Base-by-base conservation (phyloP, 2,888 invertebrate species). In the Pheosia tremula region DNA sequence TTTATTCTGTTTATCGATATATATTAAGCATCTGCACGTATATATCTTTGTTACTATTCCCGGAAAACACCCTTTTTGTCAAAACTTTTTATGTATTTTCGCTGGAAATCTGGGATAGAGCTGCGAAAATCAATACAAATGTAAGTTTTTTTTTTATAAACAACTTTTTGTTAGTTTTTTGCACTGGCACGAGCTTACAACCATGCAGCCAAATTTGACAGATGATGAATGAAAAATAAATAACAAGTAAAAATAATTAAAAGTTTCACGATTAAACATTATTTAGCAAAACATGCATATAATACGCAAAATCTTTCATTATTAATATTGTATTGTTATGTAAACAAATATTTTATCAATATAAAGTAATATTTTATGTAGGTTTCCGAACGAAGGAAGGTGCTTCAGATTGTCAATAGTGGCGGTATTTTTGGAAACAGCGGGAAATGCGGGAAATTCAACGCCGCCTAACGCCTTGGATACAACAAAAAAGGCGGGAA, bases 91-190 rank as follows among this genome's bases (percentile, higher is more conserved):
- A 68, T 59, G 77, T 78, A 72, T 78, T 81, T 86, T 81, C 75
- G 67, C 80, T 64, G 76, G 79, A 77, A 83, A 80, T 74, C 81
- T 77, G 81, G 82, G 81, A 79, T 75, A 77, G 76, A 73, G 78
- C 82, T 79, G 79, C 70, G 85, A 91, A 93, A 93, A 93, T 93
- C 92, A 91, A 93, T 93, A 93, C 87, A 88, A 85, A 80, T 82
- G 79, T 75, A 78, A 71, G 82, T 90, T 81, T 89, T 85, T 24
- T 24, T 88, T 87, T 86, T 82, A 83, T 87, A 88, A 84, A 88
- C 86, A 87, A 83, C 82, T 79, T 77, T 77, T 81, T 82, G 80
- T 82, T 72, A 69, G 77, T 78, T 72, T 63, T 68, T 59, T 58
- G 58, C 13, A n/a, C 63, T 8, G 76, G 73, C 81, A 74, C 61